Evolutionary conservation across 2,888 invertebrate genomes (phyloP).

Genomic region (Hydrotaea diabolus): DNA sequence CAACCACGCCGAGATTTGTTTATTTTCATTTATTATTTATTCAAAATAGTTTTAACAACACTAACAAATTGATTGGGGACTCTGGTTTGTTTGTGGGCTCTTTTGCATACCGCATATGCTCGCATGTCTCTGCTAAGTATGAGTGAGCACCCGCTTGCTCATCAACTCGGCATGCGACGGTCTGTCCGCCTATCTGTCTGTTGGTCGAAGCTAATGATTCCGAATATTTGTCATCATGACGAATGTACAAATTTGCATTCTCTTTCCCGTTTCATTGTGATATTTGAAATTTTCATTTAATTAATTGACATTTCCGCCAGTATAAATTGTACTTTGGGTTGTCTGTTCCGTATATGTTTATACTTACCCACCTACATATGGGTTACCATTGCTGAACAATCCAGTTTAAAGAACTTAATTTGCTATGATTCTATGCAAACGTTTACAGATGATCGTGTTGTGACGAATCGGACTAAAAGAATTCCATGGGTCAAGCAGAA

Average conservation of each 20-base stretch:
- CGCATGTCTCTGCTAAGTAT: background rate
- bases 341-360: conserved; percentile 4
- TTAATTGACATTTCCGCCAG: conserved; percentile 46
- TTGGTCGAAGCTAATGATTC: conserved; percentile 12
- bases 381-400: too few relatives aligned
- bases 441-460: too few relatives aligned
- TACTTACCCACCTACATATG: background rate
- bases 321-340: background rate
- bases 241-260: conserved; percentile 39
- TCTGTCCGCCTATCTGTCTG: background rate
- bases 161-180: background rate
- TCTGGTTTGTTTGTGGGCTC: conserved; percentile 41
- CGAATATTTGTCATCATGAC: conserved; percentile 18
- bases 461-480: too few relatives aligned
- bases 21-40: conserved; percentile 61
- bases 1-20: conserved; percentile 33
- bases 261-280: conserved; percentile 26
- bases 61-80: conserved; percentile 65
- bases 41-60: conserved; percentile 63
- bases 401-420: too few relatives aligned
- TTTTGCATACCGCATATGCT: too few relatives aligned
- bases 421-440: too few relatives aligned
- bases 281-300: conserved; percentile 48
- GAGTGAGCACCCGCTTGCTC: background rate
- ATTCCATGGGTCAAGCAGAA: too few relatives aligned